These are phyloP conservation scores for Acronicta alni DNA, from an alignment of 2,888 invertebrate genomes.

Conservation along the genomic window DNA sequence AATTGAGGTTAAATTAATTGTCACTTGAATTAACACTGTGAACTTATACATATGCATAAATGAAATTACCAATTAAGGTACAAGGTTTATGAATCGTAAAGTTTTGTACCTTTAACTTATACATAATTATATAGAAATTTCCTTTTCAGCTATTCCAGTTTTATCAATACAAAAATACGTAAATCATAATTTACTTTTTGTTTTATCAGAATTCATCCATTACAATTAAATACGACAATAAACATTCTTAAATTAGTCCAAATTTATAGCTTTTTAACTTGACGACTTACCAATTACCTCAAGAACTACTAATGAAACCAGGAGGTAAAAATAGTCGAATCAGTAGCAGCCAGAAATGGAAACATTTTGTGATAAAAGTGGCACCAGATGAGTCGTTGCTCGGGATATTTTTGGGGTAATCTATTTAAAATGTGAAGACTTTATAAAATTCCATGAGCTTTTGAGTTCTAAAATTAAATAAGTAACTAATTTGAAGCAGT, in stretches of 20 bases:
- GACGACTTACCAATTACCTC: slow-evolving; percentile 23
- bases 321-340: slow-evolving; percentile 40
- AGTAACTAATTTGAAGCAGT: not conserved
- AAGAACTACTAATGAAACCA: slow-evolving; percentile 21
- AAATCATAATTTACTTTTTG: too few relatives aligned
- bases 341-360: slow-evolving; percentile 49
- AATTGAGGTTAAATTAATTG: slow-evolving; percentile 87
- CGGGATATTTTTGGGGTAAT: slow-evolving; percentile 60
- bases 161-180: too few relatives aligned
- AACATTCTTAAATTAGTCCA: not conserved
- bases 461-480: slow-evolving; percentile 44
- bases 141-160: too few relatives aligned
- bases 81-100: slow-evolving; percentile 11
- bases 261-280: slow-evolving; percentile 22
- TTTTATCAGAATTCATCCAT: too few relatives aligned
- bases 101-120: not conserved
- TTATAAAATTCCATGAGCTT: slow-evolving; percentile 60
- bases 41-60: slow-evolving; percentile 62
- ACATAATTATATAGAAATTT: too few relatives aligned
- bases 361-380: slow-evolving; percentile 61
- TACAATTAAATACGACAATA: too few relatives aligned
- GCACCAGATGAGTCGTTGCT: slow-evolving; percentile 55
- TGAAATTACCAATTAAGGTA: slow-evolving; percentile 47
- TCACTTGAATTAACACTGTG: slow-evolving; percentile 72
- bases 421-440: slow-evolving; percentile 65